Evolutionary conservation across 2,888 invertebrate species (phyloP).

Genomic region (Meandrusa payeni): DNA sequence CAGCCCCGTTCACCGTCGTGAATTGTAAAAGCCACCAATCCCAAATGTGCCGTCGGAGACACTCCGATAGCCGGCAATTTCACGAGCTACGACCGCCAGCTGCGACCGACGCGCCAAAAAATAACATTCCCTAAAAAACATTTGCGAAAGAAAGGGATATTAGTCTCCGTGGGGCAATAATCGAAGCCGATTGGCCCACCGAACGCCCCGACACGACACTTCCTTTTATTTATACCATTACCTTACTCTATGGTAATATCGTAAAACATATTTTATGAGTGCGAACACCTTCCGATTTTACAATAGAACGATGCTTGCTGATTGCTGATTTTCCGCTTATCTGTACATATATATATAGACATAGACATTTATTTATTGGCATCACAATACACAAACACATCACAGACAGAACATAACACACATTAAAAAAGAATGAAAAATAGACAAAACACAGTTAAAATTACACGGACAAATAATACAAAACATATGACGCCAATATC

Average conservation of each 20-base stretch:
- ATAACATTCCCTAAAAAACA: constrained; percentile 75
- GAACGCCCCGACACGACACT: constrained; percentile 63
- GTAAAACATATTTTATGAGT: constrained; percentile 61
- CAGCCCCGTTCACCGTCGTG: too few relatives aligned
- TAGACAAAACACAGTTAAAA: too few relatives aligned
- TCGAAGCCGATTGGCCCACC: constrained; percentile 77
- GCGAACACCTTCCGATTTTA: constrained; percentile 51
- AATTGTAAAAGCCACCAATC: constrained; percentile 37
- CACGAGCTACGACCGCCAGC: constrained; percentile 65
- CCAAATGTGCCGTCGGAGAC: constrained; percentile 60
- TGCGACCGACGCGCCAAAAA: constrained; percentile 76
- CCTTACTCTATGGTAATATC: constrained; percentile 57
- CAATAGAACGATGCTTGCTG: constrained; percentile 26
- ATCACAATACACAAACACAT: too few relatives aligned
- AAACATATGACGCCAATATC: too few relatives aligned
- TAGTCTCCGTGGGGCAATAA: constrained; percentile 78
- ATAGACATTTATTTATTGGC: too few relatives aligned
- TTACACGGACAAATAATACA: too few relatives aligned
- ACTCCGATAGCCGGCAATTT: constrained; percentile 62
- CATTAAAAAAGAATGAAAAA: too few relatives aligned
- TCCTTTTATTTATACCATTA: constrained; percentile 68
- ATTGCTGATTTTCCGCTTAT: constrained; percentile 14
- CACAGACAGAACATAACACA: too few relatives aligned
- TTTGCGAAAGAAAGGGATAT: constrained; percentile 76
- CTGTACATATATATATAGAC: too few relatives aligned